Conservation (phyloP, 2,113 vertebrate species). For the Castor canadensis region DNA sequence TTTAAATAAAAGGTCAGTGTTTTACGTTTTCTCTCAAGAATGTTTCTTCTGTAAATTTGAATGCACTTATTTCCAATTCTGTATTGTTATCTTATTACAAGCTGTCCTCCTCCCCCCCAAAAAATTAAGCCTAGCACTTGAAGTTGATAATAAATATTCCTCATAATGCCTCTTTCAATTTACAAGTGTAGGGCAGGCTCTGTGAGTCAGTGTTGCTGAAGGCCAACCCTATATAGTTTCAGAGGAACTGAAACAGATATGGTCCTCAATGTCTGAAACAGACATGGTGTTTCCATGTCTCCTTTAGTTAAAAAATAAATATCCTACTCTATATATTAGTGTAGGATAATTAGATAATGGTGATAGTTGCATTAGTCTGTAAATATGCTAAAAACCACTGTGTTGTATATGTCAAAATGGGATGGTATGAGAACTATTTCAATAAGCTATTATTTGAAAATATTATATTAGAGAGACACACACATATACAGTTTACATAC, state of each 20-base stretch:
- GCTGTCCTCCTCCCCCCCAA: neutral
- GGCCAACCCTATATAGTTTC: neutral
- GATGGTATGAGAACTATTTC: neutral
- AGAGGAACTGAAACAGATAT: neutral
- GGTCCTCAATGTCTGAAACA: neutral
- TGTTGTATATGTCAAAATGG: neutral
- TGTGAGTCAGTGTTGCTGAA: neutral
- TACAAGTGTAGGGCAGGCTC: neutral
- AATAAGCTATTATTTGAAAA: neutral
- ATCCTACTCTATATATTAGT: no score
- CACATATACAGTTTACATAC: neutral
- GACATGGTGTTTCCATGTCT: neutral
- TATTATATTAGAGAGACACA: no score
- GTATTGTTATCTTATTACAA: slow-evolving; percentile 28
- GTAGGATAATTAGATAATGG: neutral
- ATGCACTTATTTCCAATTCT: slow-evolving; percentile 16
- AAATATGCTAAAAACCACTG: neutral
- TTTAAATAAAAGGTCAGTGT: slow-evolving; percentile 25
- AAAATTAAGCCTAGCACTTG: slow-evolving; percentile 32
- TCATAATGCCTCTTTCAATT: neutral
- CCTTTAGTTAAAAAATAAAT: neutral
- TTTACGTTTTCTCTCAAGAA: neutral
- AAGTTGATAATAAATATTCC: slow-evolving; percentile 26
- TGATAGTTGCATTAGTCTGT: neutral
- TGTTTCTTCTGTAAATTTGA: slow-evolving; percentile 45